Evolutionary conservation across 2,888 invertebrate species (phyloP).

Genomic region (Uropetala carovei): DNA sequence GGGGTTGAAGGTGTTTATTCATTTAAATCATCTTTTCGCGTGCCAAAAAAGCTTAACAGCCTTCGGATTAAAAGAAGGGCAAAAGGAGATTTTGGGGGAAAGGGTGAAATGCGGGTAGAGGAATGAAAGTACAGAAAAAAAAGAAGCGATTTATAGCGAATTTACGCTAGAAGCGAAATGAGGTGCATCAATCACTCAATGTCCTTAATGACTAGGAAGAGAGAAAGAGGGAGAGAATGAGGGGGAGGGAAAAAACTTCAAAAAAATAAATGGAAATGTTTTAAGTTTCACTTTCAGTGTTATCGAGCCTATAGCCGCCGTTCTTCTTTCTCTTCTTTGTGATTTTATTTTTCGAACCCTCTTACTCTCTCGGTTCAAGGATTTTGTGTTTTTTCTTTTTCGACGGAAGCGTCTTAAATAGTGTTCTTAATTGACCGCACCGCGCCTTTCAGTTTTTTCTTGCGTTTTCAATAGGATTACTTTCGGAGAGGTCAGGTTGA

Average conservation of each 20-base stretch:
- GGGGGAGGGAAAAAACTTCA: background rate
- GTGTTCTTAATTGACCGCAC: background rate
- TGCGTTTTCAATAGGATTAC: too few relatives aligned
- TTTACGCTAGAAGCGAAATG: slow-evolving; percentile 5
- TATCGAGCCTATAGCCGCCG: background rate
- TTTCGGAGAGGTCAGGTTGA: too few relatives aligned
- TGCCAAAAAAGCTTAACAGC: slow-evolving; percentile 14
- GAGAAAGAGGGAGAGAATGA: background rate
- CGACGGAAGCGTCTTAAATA: background rate
- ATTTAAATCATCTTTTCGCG: slow-evolving; percentile 19
- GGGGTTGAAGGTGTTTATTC: background rate
- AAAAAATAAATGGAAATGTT: background rate
- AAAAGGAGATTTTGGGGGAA: background rate
- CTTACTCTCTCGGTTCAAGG: background rate
- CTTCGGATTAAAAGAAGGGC: background rate
- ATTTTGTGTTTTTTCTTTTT: background rate
- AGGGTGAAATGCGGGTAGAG: too few relatives aligned
- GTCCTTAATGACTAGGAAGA: background rate
- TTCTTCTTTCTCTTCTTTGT: background rate
- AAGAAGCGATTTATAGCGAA: background rate
- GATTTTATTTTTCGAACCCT: background rate
- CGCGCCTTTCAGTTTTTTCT: background rate
- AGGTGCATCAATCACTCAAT: background rate
- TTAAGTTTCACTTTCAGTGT: background rate
- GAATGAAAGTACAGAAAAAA: background rate